Base-by-base conservation (phyloP, 2,113 vertebrate genomes). In the Engystomops pustulosus region DNA sequence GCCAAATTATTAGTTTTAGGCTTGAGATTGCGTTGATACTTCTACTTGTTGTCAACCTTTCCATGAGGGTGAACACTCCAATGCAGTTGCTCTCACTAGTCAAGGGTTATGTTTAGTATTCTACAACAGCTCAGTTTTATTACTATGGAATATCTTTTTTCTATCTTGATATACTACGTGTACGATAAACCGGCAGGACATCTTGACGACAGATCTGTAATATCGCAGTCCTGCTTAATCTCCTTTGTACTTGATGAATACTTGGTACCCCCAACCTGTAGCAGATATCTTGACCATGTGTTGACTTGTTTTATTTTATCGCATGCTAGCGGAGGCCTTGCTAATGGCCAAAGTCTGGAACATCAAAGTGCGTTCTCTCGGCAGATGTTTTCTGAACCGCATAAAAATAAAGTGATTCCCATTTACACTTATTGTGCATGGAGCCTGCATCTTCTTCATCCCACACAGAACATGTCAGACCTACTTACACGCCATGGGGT, bases 321-420 rank as follows among this genome's bases (percentile, higher is more conserved):
- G 14, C 65, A 25, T 60, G 53, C n/a, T 78, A 38, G 18, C 53
- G 75, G 74, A 79, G 47, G 65, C 30, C 53, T 53, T 65, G 53
- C 51, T 84, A 77, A 55, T 67, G 76, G 47, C 6, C 38, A 51
- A n/a, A 34, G 32, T 34, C n/a, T 44, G 47, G 34, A 68, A 70
- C 60, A 69, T 78, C 83, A 79, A 53, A 55, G 75, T 44, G 45
- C 74, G 45, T 58, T 79, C 44, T 14, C 45, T 30, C 11, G 58
- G 36, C 83, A 85, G 60, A 85, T 85, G 83, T 85, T 79, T 45
- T 70, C 65, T 79, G 36, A 23, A 70, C 17, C 23, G 58, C 47
- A 68, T 69, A 58, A 69, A n/a, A 78, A 68, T 70, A 70, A 70
- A 70, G 15, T 78, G 83, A 36, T 34, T 18, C 25, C 47, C 80